Percentiles rank a stretch among this genome's conserved stretches.
phyloP scores from a whole-genome alignment of 2,888 invertebrate species.

The Dicyrtoma fusca region DNA sequence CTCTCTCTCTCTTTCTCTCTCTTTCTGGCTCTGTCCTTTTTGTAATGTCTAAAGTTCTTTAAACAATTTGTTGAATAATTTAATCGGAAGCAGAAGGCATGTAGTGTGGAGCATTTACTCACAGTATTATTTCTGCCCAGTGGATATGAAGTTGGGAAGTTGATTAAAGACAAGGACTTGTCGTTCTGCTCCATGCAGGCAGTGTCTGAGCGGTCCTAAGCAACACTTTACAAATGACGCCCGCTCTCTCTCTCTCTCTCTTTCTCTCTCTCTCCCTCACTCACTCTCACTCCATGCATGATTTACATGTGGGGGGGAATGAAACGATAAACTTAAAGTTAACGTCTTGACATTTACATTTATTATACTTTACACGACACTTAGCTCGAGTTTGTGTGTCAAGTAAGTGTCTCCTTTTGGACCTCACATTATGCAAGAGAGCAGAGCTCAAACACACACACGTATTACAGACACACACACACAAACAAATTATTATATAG shows the following conservation, averaged over 20 bases:
- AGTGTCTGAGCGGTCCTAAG: too few relatives aligned
- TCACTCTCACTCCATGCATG: background rate
- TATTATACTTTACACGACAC: conserved; percentile 24
- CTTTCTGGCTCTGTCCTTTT: background rate
- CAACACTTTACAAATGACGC: conserved; percentile 4
- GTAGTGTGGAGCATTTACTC: conserved; percentile 11
- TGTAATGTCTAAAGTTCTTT: conserved; percentile 19
- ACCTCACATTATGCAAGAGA: background rate
- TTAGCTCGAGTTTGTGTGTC: background rate
- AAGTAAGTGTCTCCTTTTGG: background rate
- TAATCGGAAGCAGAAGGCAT: conserved; percentile 17
- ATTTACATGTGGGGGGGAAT: conserved; percentile 21
- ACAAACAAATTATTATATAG: background rate
- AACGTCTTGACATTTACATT: conserved; percentile 38
- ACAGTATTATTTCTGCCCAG: conserved; percentile 8
- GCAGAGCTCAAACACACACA: background rate
- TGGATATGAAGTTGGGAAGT: conserved; percentile 17
- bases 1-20: background rate
- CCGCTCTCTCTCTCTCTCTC: conserved; percentile 5
- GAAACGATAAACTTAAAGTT: conserved; percentile 30
- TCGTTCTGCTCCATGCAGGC: conserved; percentile 5
- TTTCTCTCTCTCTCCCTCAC: conserved; percentile 6
- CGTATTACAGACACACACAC: background rate
- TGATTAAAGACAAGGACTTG: conserved; percentile 25
- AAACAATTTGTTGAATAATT: conserved; percentile 36